Evolutionary conservation across 1,140 invertebrate species (phyloP), one percentile per base, ranked within the genome.

Genomic region (Bicyclus anynana): DNA sequence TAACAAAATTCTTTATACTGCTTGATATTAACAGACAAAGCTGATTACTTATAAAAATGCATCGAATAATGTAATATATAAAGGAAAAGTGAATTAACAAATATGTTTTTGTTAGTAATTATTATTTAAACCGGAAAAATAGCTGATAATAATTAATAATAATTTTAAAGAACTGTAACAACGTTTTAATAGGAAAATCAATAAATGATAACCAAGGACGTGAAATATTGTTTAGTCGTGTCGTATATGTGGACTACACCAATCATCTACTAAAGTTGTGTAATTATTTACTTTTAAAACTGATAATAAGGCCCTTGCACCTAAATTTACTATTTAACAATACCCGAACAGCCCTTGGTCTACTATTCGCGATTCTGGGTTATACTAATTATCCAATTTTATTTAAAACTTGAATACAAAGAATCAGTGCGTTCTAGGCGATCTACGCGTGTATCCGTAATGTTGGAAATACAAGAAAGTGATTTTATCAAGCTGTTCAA

Each of bases 401-500:
- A 33, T 12, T 33, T 33, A 12, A 33, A 18, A 44, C 46, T 48
- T 44, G 49, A 44, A 62, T 44, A 51, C 55, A 53, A 50, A 62
- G 53, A 27, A 44, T 40, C 59, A 66, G 59, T 66, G 49, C 46
- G 29, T 35, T 14, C 14, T 12, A 35, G 26, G 50, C 33, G n/a
- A 23, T 26, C 27, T 37, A 55, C 13, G 16, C 21, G 38, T n/a
- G 52, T 52, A 37, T 13, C 23, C 49, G 37, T 37, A 56, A 80
- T 79, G 71, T 57, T 62, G 21, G 72, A 80, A 72, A 59, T 78
- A 6, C 26, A 69, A 29, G 76, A 83, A 49, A 26, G 21, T 47
- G 68, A 69, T 1, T 76, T 75, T 48, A 33, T 77, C 1, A 81
- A 78, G 59, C 55, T 75, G 21, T 70, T 54, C 21, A 80, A 66